Conservation (phyloP, 2,888 invertebrate species). For the Alloplasta piceator region DNA sequence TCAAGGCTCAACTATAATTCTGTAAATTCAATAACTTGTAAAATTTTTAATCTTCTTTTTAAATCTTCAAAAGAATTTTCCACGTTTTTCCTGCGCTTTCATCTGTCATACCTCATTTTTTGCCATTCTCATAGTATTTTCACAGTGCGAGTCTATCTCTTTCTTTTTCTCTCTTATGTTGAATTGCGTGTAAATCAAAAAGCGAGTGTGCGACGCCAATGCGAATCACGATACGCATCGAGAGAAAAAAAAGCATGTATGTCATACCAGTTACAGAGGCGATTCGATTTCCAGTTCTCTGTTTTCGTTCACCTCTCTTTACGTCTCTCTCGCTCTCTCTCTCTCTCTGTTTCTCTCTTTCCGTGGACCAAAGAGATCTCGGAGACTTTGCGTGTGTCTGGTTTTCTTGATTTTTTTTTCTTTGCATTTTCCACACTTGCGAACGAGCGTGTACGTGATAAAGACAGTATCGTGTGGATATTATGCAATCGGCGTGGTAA, state of each 20-base stretch:
- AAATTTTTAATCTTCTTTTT: no score
- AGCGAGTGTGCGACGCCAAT: constrained; percentile 43
- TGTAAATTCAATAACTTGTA: no score
- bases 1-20: no score
- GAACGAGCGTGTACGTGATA: constrained; percentile 4
- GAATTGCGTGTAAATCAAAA: constrained; percentile 59
- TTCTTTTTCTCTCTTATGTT: constrained; percentile 9
- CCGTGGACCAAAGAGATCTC: constrained; percentile 39
- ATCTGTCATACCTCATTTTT: no score
- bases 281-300: constrained; percentile 55
- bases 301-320: constrained; percentile 17
- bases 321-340: constrained; percentile 9
- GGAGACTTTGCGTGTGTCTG: constrained; percentile 23
- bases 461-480: constrained; percentile 30
- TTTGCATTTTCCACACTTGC: constrained; percentile 1
- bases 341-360: constrained; percentile 15
- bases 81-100: no score
- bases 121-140: no score
- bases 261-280: constrained; percentile 19
- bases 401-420: constrained; percentile 34
- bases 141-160: constrained; percentile 6
- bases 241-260: constrained; percentile 26
- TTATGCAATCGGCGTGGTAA: constrained; percentile 59
- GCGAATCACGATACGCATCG: constrained; percentile 40
- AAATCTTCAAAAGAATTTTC: no score